Percentiles rank a stretch among this genome's conserved stretches.
Evolutionary conservation across 2,797 vertebrate genomes (phyloP).

Genomic region (Diplodus sargus): DNA sequence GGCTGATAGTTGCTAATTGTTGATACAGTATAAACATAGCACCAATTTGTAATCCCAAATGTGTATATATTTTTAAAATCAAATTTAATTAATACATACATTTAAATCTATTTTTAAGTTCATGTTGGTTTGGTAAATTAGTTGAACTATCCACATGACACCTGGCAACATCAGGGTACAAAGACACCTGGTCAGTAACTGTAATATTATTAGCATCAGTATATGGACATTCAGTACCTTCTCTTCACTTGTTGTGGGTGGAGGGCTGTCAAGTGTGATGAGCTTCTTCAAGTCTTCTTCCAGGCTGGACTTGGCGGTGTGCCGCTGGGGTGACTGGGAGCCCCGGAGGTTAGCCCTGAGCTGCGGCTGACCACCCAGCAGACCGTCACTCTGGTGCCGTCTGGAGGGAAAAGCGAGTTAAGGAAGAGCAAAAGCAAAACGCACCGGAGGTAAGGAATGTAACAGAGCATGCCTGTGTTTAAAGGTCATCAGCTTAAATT

Average conservation of each 20-base stretch:
- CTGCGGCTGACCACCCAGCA: slow-evolving; percentile 90
- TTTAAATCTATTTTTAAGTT: not conserved
- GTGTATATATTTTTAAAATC: not conserved
- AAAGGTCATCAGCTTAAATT: slow-evolving; percentile 6
- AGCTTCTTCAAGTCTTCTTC: slow-evolving; percentile 97
- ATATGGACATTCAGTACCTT: slow-evolving; percentile 84
- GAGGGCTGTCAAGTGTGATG: slow-evolving; percentile 95
- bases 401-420: slow-evolving; percentile 70
- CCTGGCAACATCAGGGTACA: not conserved
- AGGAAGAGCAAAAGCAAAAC: not conserved
- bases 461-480: not conserved
- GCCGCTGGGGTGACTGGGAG: slow-evolving; percentile 92
- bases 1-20: not conserved
- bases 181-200: not conserved
- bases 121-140: not conserved
- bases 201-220: not conserved
- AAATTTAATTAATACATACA: not conserved
- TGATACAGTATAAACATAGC: not conserved
- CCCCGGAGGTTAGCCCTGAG: slow-evolving; percentile 93
- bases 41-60: not conserved
- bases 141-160: not conserved
- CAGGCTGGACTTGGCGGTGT: slow-evolving; percentile 90
- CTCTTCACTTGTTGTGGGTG: slow-evolving; percentile 88
- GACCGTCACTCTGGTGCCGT: slow-evolving; percentile 94
- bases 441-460: not conserved